These are phyloP conservation scores for Ibidorhyncha struthersii DNA, from an alignment of 2,113 vertebrate species.

Conservation along the genomic window DNA sequence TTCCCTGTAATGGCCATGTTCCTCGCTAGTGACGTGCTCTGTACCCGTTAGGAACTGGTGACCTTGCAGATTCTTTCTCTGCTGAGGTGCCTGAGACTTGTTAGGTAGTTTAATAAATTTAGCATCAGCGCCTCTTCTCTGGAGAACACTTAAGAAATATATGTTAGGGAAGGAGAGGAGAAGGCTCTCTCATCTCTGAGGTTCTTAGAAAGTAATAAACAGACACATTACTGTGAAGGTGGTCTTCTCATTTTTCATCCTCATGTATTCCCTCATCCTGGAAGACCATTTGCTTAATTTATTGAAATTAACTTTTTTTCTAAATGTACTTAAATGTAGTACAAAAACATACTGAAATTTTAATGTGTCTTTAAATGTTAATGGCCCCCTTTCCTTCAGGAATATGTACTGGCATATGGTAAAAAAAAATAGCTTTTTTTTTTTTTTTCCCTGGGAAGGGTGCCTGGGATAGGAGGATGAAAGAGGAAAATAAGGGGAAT, in stretches of 20 bases:
- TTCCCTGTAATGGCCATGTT: accelerated
- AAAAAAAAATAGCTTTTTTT: not conserved
- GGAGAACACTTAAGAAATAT: not conserved
- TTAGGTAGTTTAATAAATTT: slow-evolving; percentile 8
- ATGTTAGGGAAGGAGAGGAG: not conserved
- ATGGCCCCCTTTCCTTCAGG: not conserved
- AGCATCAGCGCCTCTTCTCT: not conserved
- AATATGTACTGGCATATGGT: not conserved
- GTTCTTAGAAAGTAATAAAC: not conserved
- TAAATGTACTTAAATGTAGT: not conserved
- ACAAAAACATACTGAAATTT: not conserved
- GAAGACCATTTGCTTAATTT: not conserved
- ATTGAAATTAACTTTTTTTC: not conserved
- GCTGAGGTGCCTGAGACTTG: not conserved
- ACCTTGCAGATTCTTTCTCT: not conserved
- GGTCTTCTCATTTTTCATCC: not conserved
- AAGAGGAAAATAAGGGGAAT: not conserved
- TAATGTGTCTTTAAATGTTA: not conserved
- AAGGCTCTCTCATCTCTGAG: not conserved
- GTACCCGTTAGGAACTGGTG: not conserved
- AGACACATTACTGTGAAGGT: not conserved
- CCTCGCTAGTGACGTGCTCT: accelerated
- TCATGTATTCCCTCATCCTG: not conserved
- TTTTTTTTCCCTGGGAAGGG: not conserved
- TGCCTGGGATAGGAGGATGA: not conserved